Base-by-base conservation (phyloP, 1,140 invertebrate genomes). In the Megalonaias nervosa region DNA sequence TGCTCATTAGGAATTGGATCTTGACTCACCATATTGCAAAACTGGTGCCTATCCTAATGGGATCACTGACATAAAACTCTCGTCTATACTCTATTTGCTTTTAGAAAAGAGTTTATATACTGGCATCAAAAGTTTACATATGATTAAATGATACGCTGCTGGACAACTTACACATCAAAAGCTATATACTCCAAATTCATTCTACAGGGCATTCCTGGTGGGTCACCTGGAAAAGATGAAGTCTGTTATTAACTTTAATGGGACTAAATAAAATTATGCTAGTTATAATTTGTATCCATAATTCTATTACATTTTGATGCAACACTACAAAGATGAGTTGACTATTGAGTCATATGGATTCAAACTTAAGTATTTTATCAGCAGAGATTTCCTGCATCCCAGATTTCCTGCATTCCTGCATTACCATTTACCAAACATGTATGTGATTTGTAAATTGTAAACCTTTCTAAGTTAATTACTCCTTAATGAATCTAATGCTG, bases 121-220 rank as follows among this genome's bases (percentile, higher is more conserved):
- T 48, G 11, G 38, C 38, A 48, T 48, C 38, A 48, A 48, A 48
- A 48, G 38, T 11, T 48, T 48, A 48, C 38, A 11, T 48, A 48
- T 4, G 38, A 48, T 48, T 48, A 48, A 48, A 48, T 6, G 38
- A 48, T 6, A 38, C 38, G 9, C 38, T 48, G 38, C 38, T 48
- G 23, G 38, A 72, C 23, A 26, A 72, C 82, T 77, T 80, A 88
- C 87, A 68, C 80, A 23, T 87, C 82, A 86, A 89, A 88, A 23
- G 87, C 85, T 68, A 85, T 81, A 80, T 85, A 85, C 57, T 89
- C 88, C 31, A 89, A 21, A 67, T 79, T 87, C 80, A 89, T 56
- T 59, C 83, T 75, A 55, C 87, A 86, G 16, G 85, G 92, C 87
- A 85, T 74, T 23, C 86, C 85, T 61, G 70, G 14, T 12, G 86